These are phyloP conservation scores for Uria lomvia DNA, from an alignment of 2,113 vertebrate genomes.

Conservation along the genomic window DNA sequence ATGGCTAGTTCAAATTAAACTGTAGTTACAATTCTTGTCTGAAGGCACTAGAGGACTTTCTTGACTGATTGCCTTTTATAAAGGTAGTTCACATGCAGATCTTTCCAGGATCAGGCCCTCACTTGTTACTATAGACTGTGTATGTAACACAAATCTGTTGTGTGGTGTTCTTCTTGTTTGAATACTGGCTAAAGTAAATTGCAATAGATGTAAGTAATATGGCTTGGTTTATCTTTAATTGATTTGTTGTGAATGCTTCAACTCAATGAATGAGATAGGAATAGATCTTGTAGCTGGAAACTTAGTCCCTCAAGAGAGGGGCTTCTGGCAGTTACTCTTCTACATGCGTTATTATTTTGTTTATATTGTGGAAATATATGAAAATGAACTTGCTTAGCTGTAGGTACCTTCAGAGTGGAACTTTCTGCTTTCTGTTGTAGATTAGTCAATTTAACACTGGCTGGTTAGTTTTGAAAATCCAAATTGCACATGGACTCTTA, in stretches of 20 bases:
- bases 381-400: not conserved
- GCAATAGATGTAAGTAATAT: not conserved
- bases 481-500: not conserved
- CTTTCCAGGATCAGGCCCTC: not conserved
- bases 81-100: not conserved
- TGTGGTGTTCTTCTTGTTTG: not conserved
- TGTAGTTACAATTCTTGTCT: not conserved
- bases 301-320: not conserved
- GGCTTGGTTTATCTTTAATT: not conserved
- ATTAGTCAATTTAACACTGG: not conserved
- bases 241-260: not conserved
- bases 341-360: not conserved
- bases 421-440: not conserved
- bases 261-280: not conserved
- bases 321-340: not conserved
- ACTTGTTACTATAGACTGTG: not conserved
- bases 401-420: not conserved
- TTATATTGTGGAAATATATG: not conserved
- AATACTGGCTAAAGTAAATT: not conserved
- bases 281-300: constrained; percentile 6
- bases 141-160: not conserved
- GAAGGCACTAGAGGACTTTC: not conserved
- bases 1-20: not conserved
- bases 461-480: not conserved
- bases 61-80: not conserved